Evolutionary conservation across 2,797 vertebrate species (phyloP), one percentile per base, ranked within the genome.

Genomic region (Lutjanus campechanus): DNA sequence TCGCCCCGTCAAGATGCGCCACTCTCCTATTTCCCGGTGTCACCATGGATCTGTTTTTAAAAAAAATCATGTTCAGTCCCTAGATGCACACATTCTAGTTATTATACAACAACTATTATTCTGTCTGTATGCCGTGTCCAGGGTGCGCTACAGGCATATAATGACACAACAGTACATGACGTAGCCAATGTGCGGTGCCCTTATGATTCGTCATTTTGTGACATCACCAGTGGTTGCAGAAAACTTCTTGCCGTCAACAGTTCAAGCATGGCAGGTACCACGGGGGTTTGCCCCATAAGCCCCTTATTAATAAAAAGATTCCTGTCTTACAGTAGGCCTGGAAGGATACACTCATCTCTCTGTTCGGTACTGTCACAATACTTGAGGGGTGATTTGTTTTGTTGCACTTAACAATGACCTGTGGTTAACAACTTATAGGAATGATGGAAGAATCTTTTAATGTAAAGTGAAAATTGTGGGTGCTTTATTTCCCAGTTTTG

Each of bases 211-310:
- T 61, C 47, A 62, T 25, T 25, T 43, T 71, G 73, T 79, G 68
- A 76, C 61, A 66, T 76, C 53, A 73, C 41, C 66, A 82, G 70
- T 41, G 56, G 74, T 10, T 67, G 61, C 65, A 69, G 75, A 53
- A 51, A 68, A 29, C 19, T 11, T 4, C 41, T 51, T 61, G 76
- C 40, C 20, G 36, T 58, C 59, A 61, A 43, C 17, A 46, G 22
- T 65, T 60, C 74, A 19, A 73, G 41, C 25, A 12, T 2, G 5
- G 22, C 29, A 46, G 20, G 44, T 68, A 65, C 63, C 22, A 46
- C 25, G 40, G 3, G 40, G 43, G 65, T 81, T 59, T 69, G 15
- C 50, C 50, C 15, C 17, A 50, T 55, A 29, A 43, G 3, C n/a
- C 22, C 9, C 25, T 29, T 12, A 25, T 44, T 56, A 20, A 50